Base-by-base conservation (phyloP, 2,888 invertebrate genomes). In the Dynastes maya region DNA sequence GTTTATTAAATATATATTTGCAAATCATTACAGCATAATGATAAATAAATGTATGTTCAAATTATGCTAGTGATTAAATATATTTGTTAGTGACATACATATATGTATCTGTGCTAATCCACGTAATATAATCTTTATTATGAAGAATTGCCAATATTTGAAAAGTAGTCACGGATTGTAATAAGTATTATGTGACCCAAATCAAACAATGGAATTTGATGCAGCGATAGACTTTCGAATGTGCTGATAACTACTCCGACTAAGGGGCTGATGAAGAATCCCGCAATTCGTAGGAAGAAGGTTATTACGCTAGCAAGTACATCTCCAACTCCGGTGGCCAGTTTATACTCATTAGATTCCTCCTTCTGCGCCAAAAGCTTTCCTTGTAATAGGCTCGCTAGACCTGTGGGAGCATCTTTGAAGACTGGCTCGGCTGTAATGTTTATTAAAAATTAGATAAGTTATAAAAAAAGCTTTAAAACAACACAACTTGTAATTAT, bases 261-360 rank as follows among this genome's bases (percentile, higher is more conserved):
- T 29, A 68, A 1, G 13, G 68, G 68, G 6, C 51, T 11, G 2
- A 68, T 68, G 2, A 68, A 68, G 51, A 68, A 68, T 8, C 68
- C 68, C n/a, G 68, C 68, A 1, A 68, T 29, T 13, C 51, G 22
- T 6, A 68, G 16, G 29, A 68, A 68, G 51, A 68, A 68, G 8
- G 49, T 68, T 6, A 51, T 29, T 11, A 51, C n/a, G 51, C 68
- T 68, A 0, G 51, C 29, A 11, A 68, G 22, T 1, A 49, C 22
- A 51, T 68, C 68, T 9, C 51, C 51, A 27, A 68, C 29, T 11
- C 68, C 68, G 2, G 68, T 68, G 51, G 68, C 68, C 32, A 68
- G 5, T 13, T 68, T 68, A 27, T 51, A 68, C 8, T 49, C 27
- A 51, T 29, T 29, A 13, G 40, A 13, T 27, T 68, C 13, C 2